These are phyloP conservation scores for Entomobrya proxima DNA, from an alignment of 2,888 invertebrate genomes.

Conservation along the genomic window DNA sequence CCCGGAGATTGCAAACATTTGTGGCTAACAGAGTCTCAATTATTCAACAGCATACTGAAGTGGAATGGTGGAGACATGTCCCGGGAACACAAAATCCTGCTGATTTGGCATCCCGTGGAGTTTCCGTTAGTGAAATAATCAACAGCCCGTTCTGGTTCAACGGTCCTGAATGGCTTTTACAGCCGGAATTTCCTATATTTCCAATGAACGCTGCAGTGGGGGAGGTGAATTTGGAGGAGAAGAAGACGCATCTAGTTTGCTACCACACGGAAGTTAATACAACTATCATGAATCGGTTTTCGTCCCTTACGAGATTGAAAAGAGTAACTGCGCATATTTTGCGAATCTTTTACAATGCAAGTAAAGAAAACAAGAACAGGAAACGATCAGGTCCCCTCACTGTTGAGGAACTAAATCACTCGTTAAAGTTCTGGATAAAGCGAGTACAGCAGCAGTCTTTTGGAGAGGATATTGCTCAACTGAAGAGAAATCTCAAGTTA, in stretches of 20 bases:
- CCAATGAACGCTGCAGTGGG: background rate
- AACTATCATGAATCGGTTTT: background rate
- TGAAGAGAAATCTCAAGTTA: background rate
- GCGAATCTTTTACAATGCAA: background rate
- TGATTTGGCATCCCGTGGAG: slow-evolving; percentile 74
- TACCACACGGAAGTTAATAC: background rate
- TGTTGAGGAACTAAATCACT: background rate
- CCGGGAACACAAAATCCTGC: slow-evolving; percentile 75
- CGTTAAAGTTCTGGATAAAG: background rate
- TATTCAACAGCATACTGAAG: slow-evolving; percentile 66
- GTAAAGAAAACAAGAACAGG: background rate
- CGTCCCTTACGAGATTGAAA: background rate
- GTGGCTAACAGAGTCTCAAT: slow-evolving; percentile 73
- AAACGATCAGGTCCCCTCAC: background rate
- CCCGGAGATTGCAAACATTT: slow-evolving; percentile 73
- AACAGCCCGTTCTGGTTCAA: slow-evolving; percentile 6
- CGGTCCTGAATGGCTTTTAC: slow-evolving; percentile 14
- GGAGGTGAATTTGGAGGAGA: background rate
- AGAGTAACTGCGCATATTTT: background rate
- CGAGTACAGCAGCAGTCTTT: background rate
- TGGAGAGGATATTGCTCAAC: background rate
- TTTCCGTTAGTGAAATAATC: background rate
- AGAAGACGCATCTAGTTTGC: background rate
- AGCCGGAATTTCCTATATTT: background rate
- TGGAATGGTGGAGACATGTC: slow-evolving; percentile 73